Evolutionary conservation across 2,797 vertebrate genomes (phyloP).

Genomic region (Florisuga fusca): DNA sequence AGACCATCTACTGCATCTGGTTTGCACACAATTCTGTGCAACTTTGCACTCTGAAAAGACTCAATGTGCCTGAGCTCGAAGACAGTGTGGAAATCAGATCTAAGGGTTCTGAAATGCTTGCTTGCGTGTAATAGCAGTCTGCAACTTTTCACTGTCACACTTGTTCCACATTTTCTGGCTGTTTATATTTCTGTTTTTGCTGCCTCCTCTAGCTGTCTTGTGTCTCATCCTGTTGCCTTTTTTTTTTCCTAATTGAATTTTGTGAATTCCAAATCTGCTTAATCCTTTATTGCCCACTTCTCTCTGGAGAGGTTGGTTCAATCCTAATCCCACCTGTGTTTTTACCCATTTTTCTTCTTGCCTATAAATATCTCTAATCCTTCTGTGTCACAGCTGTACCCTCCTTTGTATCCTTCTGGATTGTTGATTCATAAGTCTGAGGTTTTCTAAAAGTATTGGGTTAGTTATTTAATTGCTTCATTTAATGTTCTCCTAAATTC

Average conservation of each 20-base stretch:
- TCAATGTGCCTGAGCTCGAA: not conserved
- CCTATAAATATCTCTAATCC: not conserved
- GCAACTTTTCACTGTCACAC: not conserved
- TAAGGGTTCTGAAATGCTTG: not conserved
- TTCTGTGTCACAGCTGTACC: not conserved
- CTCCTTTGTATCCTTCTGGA: not conserved
- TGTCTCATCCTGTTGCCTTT: not conserved
- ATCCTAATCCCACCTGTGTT: not conserved
- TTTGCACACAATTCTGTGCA: not conserved
- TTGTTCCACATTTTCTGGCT: not conserved
- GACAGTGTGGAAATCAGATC: not conserved
- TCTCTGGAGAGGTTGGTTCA: not conserved
- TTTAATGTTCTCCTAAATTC: not conserved
- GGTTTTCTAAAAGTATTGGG: not conserved
- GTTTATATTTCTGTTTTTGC: not conserved
- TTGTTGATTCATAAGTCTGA: not conserved
- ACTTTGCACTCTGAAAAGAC: not conserved
- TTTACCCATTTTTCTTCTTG: not conserved
- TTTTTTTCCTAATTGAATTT: not conserved
- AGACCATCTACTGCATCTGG: not conserved
- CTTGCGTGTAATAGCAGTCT: not conserved
- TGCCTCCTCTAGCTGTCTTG: not conserved
- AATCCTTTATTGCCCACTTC: not conserved
- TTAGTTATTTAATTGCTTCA: not conserved
- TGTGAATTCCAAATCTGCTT: not conserved